A percentile compares a stretch with the other conserved stretches of the same genome.
These are phyloP conservation scores for Nephrotoma appendiculata DNA, from an alignment of 2,888 invertebrate genomes.

Conservation along the genomic window DNA sequence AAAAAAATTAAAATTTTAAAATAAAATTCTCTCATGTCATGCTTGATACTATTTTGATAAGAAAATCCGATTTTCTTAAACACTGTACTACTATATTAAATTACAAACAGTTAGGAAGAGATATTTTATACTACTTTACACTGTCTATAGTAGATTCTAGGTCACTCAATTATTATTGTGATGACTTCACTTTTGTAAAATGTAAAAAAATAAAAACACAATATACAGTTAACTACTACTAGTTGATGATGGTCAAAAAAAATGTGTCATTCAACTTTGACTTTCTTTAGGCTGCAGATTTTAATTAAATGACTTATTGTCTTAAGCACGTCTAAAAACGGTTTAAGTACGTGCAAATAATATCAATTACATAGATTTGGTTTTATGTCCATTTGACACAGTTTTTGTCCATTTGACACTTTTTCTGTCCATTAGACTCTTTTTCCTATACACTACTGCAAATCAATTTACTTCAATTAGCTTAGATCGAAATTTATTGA, in stretches of 20 bases:
- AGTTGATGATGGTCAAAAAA: no score
- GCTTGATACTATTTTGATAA: not conserved
- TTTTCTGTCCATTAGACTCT: no score
- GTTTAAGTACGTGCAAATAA: not conserved
- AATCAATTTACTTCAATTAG: no score
- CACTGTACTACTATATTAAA: not conserved
- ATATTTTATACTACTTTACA: not conserved
- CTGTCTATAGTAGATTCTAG: not conserved
- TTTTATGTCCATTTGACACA: not conserved
- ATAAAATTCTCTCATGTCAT: not conserved
- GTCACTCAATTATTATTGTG: not conserved
- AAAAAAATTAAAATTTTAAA: not conserved
- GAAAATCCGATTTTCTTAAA: not conserved
- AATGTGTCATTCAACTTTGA: not conserved
- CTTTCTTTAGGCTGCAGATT: not conserved
- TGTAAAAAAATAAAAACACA: not conserved
- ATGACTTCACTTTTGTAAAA: not conserved
- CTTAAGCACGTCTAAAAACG: not conserved
- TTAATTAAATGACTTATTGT: not conserved
- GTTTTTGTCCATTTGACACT: not conserved
- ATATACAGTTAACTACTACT: not conserved
- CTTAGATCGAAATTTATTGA: not conserved
- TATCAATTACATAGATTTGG: not conserved
- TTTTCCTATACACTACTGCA: no score
- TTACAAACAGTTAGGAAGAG: not conserved